These are phyloP conservation scores for Solea solea DNA, from an alignment of 2,113 vertebrate genomes.

Conservation along the genomic window DNA sequence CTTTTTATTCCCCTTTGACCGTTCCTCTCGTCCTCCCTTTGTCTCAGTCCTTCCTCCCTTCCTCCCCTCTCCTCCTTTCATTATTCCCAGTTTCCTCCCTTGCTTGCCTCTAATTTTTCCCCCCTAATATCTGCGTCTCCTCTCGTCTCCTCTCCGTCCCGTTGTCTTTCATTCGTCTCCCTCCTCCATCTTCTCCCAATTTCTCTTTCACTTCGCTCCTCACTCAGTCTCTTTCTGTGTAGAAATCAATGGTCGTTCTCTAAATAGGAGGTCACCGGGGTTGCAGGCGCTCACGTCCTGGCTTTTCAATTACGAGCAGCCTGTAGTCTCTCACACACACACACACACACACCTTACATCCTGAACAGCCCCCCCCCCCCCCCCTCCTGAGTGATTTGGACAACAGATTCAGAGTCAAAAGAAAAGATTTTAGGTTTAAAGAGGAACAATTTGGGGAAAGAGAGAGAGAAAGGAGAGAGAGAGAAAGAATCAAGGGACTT, in stretches of 20 bases:
- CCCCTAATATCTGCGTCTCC: background rate
- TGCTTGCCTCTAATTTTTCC: background rate
- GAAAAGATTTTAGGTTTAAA: slow-evolving; percentile 1
- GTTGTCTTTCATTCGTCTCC: background rate
- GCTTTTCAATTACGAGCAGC: slow-evolving; percentile 83
- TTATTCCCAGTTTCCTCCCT: background rate
- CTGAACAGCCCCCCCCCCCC: slow-evolving; percentile 1
- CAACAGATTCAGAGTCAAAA: background rate
- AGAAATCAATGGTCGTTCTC: slow-evolving; percentile 80
- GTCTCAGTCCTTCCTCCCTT: background rate
- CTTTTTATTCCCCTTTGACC: background rate
- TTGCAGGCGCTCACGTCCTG: slow-evolving; percentile 56
- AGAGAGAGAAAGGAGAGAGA: no score
- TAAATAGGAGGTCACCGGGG: slow-evolving; percentile 80
- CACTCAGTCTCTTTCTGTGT: slow-evolving; percentile 33
- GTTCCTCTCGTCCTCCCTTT: background rate
- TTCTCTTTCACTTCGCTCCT: slow-evolving; percentile 26
- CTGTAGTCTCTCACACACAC: slow-evolving; percentile 51
- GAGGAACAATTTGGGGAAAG: slow-evolving; percentile 4
- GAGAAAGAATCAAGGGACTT: no score
- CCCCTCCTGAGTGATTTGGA: background rate
- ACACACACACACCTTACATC: slow-evolving; percentile 35
- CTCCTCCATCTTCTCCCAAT: background rate
- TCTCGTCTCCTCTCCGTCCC: background rate
- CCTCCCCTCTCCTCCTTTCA: background rate